Evolutionary conservation across 2,888 invertebrate species (phyloP).

Genomic region (Eristalinus aeneus): DNA sequence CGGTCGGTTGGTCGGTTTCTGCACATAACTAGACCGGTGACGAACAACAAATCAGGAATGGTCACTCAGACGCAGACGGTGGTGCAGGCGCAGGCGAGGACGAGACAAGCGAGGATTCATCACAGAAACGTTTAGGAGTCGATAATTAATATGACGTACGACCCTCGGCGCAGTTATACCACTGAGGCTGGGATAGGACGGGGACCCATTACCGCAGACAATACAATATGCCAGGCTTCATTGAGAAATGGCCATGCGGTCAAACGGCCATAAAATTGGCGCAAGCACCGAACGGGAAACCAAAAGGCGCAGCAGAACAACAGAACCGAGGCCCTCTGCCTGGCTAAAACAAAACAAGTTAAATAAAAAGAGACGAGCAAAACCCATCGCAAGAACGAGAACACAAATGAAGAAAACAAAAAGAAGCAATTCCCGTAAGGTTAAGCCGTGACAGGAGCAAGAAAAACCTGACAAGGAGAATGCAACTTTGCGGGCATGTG

Average conservation of each 20-base stretch:
- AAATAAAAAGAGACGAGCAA: conserved; percentile 20
- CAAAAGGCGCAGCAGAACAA: background rate
- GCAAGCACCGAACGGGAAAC: conserved; percentile 19
- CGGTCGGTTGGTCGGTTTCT: background rate
- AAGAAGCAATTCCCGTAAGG: conserved; percentile 59
- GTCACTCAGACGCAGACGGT: no score
- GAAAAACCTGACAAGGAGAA: conserved; percentile 71
- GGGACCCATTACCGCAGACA: conserved; percentile 37
- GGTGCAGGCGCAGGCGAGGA: background rate
- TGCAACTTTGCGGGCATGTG: conserved; percentile 70
- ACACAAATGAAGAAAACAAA: conserved; percentile 6
- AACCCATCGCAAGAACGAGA: conserved; percentile 2
- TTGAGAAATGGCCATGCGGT: conserved; percentile 61
- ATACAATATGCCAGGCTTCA: conserved; percentile 48
- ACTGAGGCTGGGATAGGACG: background rate
- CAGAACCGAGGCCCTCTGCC: background rate
- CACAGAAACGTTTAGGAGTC: conserved; percentile 44
- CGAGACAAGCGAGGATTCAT: conserved; percentile 45
- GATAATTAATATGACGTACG: conserved; percentile 67
- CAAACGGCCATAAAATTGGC: conserved; percentile 63
- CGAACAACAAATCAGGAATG: background rate
- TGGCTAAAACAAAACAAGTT: conserved; percentile 37
- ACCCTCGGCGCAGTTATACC: conserved; percentile 16
- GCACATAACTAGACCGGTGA: background rate
- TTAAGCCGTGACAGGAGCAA: conserved; percentile 71